These are phyloP conservation scores for Pristionchus mayeri DNA, from an alignment of 2,888 invertebrate species.

Conservation along the genomic window DNA sequence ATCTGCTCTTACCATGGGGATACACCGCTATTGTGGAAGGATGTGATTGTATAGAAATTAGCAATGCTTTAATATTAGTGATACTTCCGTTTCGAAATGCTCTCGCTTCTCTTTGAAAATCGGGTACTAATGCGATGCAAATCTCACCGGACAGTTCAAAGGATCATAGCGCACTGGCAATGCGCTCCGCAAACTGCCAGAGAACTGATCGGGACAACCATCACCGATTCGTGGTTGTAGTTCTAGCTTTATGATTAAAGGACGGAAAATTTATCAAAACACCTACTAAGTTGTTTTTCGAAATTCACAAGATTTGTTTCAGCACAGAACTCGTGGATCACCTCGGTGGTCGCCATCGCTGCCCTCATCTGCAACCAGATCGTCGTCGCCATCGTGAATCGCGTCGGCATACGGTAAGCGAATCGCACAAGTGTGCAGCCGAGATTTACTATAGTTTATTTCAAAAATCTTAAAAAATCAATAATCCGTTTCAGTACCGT, in stretches of 20 bases:
- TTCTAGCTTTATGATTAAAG: too few relatives aligned
- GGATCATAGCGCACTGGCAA: background rate
- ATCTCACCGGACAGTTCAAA: conserved; percentile 9
- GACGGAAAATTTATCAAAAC: too few relatives aligned
- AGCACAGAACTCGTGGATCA: conserved; percentile 67
- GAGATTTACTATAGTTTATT: background rate
- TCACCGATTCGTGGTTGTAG: too few relatives aligned
- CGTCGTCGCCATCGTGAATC: conserved; percentile 70
- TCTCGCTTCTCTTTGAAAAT: conserved; percentile 10
- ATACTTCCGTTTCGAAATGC: conserved; percentile 5
- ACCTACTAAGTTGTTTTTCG: too few relatives aligned
- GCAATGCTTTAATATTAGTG: too few relatives aligned
- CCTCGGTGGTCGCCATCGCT: conserved; percentile 72
- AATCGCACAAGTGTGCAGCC: too few relatives aligned
- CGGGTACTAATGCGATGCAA: conserved; percentile 28
- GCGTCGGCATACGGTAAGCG: conserved; percentile 39
- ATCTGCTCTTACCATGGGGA: too few relatives aligned
- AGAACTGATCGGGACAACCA: too few relatives aligned
- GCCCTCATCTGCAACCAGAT: conserved; percentile 73
- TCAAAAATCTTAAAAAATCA: background rate
- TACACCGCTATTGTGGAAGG: too few relatives aligned
- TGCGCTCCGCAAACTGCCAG: background rate
- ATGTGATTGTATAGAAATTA: too few relatives aligned
- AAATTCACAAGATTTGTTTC: conserved; percentile 1
- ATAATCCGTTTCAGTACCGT: conserved; percentile 58